phyloP scores from a whole-genome alignment of 2,113 vertebrate species.

The Tupaia tana region DNA sequence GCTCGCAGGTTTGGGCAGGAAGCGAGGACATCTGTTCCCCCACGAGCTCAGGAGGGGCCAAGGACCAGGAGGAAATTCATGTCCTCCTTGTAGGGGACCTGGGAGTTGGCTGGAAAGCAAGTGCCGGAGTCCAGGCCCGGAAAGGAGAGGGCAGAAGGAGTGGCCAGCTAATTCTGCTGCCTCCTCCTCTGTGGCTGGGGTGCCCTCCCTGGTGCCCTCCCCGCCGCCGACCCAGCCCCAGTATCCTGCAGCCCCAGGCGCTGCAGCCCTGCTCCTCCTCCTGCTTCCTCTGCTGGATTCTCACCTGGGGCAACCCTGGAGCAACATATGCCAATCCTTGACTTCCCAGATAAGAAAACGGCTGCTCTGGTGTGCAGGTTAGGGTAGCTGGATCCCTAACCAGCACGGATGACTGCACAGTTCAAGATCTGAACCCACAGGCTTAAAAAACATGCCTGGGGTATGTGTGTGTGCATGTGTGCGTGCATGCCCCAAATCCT shows the following conservation, averaged over 20 bases:
- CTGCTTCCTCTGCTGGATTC: neutral
- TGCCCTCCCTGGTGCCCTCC: neutral
- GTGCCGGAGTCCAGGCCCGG: neutral
- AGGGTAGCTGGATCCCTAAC: too few species aligned
- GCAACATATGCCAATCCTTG: neutral
- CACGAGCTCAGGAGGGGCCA: neutral
- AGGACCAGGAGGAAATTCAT: constrained; percentile 29
- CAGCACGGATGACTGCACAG: too few species aligned
- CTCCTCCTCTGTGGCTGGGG: neutral
- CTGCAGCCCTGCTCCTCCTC: neutral
- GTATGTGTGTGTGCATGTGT: too few species aligned
- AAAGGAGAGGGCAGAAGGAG: neutral
- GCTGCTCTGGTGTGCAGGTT: neutral
- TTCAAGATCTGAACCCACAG: too few species aligned
- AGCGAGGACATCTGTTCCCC: constrained; percentile 70
- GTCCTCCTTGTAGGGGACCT: neutral
- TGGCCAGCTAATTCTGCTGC: neutral
- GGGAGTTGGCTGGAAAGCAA: neutral
- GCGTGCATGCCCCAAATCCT: too few species aligned
- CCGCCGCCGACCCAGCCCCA: too few species aligned
- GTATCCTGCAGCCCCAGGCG: fast-evolving
- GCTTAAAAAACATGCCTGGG: too few species aligned
- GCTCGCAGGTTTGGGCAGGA: constrained; percentile 36
- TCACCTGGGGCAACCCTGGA: neutral
- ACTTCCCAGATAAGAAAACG: neutral